phyloP scores from a whole-genome alignment of 2,888 invertebrate genomes.

The Trichopoda pennipes region DNA sequence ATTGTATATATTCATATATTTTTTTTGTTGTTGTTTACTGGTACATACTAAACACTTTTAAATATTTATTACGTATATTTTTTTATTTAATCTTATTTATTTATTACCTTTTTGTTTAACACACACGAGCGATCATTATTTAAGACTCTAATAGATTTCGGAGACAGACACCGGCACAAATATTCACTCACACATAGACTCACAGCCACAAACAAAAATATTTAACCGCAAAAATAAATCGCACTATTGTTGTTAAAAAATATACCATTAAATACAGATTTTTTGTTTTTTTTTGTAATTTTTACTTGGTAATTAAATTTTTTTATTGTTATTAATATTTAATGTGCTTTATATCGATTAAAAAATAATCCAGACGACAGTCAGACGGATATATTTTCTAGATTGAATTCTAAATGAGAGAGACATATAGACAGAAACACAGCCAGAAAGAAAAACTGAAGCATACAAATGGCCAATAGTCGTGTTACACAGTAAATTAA shows the following conservation, averaged over 20 bases:
- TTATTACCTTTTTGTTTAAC: constrained; percentile 25
- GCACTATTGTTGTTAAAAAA: constrained; percentile 42
- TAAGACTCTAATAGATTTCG: constrained; percentile 50
- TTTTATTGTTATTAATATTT: constrained; percentile 33
- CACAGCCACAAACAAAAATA: constrained; percentile 27
- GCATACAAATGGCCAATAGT: constrained; percentile 54
- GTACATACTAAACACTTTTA: constrained; percentile 35
- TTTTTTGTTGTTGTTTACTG: constrained; percentile 26
- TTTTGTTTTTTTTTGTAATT: constrained; percentile 13
- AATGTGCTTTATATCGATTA: constrained; percentile 13
- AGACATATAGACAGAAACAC: neutral
- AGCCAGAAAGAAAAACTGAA: constrained; percentile 15
- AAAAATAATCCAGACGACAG: constrained; percentile 42
- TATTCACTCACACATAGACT: constrained; percentile 24
- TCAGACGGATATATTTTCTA: constrained; percentile 35
- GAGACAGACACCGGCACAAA: constrained; percentile 53
- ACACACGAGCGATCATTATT: constrained; percentile 53
- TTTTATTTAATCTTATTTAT: neutral
- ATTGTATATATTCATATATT: constrained; percentile 3
- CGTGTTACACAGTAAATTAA: constrained; percentile 59
- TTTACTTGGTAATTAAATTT: constrained; percentile 39
- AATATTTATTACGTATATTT: constrained; percentile 13
- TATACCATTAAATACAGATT: constrained; percentile 13
- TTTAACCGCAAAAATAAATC: constrained; percentile 58
- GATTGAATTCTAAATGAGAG: constrained; percentile 35